Conservation (phyloP, 2,888 invertebrate genomes). For the Tenthredo distinguenda region DNA sequence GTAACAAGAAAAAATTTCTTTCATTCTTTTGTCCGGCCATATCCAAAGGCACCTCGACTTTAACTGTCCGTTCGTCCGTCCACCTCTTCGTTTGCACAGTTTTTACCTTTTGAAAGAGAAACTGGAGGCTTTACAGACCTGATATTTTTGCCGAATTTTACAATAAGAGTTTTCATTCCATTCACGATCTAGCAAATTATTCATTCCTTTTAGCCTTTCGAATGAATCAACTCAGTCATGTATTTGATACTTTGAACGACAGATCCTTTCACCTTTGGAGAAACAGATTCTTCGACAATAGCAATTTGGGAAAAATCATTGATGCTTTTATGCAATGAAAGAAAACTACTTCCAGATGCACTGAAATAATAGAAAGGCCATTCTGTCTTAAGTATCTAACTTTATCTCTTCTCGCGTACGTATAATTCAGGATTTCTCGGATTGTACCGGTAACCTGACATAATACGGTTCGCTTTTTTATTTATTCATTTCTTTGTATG, state of each 20-base stretch:
- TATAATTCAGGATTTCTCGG: neutral
- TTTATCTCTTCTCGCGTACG: neutral
- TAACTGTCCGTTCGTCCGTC: neutral
- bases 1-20: slow-evolving; percentile 13
- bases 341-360: neutral
- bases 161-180: neutral
- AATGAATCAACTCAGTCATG: neutral
- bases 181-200: neutral
- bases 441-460: neutral
- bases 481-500: neutral
- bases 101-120: slow-evolving; percentile 4
- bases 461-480: neutral
- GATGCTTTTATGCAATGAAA: neutral
- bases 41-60: neutral
- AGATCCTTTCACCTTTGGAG: neutral
- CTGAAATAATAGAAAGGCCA: neutral
- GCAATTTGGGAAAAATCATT: neutral
- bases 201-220: neutral
- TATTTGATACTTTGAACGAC: neutral
- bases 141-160: neutral
- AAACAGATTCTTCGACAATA: neutral
- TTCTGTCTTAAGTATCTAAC: neutral
- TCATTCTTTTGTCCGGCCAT: neutral
- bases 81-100: neutral
- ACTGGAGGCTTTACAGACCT: neutral